A percentile compares a stretch with the other conserved stretches of the same genome.
These are phyloP conservation scores for Alosa sapidissima DNA, from an alignment of 2,797 vertebrate species.

Conservation along the genomic window DNA sequence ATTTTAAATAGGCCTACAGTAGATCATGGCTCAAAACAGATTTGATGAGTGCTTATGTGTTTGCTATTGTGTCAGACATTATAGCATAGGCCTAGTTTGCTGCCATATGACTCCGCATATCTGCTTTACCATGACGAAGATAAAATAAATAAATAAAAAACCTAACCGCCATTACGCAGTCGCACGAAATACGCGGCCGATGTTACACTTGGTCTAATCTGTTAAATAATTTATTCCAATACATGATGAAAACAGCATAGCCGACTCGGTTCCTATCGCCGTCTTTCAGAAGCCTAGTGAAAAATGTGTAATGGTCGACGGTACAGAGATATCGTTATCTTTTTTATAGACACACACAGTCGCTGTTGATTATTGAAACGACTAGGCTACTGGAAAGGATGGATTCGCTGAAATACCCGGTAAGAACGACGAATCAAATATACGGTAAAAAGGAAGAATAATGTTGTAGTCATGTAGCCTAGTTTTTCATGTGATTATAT, in stretches of 20 bases:
- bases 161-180: conserved; percentile 22
- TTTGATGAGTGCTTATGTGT: background rate
- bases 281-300: background rate
- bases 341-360: background rate
- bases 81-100: background rate
- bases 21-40: background rate
- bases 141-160: background rate
- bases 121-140: conserved; percentile 21
- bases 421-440: background rate
- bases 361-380: background rate
- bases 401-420: background rate
- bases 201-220: conserved; percentile 1
- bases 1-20: background rate
- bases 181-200: conserved; percentile 12
- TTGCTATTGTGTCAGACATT: background rate
- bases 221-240: conserved; percentile 10
- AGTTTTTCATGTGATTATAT: background rate
- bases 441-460: background rate
- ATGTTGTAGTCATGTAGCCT: background rate
- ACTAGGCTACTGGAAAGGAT: background rate
- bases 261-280: background rate
- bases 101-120: background rate
- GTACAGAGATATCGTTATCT: background rate
- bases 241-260: background rate
- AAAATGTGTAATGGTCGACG: background rate